phyloP scores from a whole-genome alignment of 2,113 vertebrate species.

The Aythya baeri region DNA sequence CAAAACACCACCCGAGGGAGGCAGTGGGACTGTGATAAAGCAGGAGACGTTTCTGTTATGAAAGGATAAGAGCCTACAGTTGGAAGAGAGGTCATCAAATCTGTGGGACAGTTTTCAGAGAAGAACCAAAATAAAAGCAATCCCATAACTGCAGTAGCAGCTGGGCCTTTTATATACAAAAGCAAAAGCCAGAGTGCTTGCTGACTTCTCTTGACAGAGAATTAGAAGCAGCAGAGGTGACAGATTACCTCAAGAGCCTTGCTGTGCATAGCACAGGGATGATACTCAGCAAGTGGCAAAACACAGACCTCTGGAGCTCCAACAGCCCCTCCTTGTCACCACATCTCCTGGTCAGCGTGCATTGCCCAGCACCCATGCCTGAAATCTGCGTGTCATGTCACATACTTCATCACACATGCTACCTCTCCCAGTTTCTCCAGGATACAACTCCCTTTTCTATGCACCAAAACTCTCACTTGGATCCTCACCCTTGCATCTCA shows the following conservation, averaged over 20 bases:
- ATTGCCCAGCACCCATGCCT: background rate
- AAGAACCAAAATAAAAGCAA: background rate
- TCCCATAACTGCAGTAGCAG: background rate
- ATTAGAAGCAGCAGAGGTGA: background rate
- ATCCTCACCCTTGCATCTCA: background rate
- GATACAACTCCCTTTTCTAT: rapidly evolving
- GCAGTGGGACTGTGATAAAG: background rate
- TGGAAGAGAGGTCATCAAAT: background rate
- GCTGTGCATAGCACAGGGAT: background rate
- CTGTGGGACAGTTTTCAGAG: background rate
- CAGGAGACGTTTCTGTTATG: background rate
- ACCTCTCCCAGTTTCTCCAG: background rate
- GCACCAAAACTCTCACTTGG: background rate
- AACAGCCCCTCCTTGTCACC: background rate
- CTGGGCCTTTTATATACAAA: background rate
- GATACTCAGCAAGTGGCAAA: background rate
- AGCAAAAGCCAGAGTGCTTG: background rate
- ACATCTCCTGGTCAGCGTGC: background rate
- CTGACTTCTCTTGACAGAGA: background rate
- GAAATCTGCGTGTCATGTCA: background rate
- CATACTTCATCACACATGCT: background rate
- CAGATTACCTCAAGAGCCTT: background rate
- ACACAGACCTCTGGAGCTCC: background rate
- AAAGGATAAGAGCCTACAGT: background rate
- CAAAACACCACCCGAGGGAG: background rate